Evolutionary conservation across 2,113 vertebrate species (phyloP).

Genomic region (Archocentrus centrarchus): DNA sequence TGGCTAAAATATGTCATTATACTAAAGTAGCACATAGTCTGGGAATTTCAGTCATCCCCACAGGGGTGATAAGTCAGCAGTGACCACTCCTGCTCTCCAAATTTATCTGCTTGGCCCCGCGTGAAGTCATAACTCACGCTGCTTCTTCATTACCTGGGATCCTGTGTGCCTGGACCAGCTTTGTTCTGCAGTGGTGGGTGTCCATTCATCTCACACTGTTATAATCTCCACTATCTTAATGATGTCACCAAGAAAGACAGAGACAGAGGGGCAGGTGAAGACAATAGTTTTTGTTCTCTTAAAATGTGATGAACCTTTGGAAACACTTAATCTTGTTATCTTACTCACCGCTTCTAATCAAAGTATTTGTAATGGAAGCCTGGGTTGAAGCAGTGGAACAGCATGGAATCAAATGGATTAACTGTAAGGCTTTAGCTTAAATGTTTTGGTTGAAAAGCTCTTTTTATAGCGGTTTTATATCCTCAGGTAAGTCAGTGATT

Average conservation of each 20-base stretch:
- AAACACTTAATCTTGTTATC: conserved; percentile 52
- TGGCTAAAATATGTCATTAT: conserved; percentile 3
- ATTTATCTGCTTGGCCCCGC: conserved; percentile 53
- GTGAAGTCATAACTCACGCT: conserved; percentile 68
- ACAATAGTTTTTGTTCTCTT: conserved; percentile 69
- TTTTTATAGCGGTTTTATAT: conserved; percentile 14
- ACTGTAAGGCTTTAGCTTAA: background rate
- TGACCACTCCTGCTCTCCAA: conserved; percentile 56
- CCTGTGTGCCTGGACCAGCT: conserved; percentile 51
- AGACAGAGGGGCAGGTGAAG: conserved; percentile 52
- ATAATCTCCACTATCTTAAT: conserved; percentile 73
- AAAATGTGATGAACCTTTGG: conserved; percentile 47
- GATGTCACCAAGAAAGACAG: conserved; percentile 55
- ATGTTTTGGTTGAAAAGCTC: conserved; percentile 16
- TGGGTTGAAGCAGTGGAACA: background rate
- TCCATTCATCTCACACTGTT: conserved; percentile 71
- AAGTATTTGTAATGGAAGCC: conserved; percentile 18
- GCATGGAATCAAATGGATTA: conserved; percentile 16
- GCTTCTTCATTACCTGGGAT: conserved; percentile 70
- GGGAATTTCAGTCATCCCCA: conserved; percentile 39
- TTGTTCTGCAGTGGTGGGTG: conserved; percentile 55
- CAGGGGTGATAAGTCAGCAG: conserved; percentile 58
- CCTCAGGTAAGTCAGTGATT: conserved; percentile 12
- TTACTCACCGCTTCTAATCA: conserved; percentile 39
- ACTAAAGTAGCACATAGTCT: background rate